Evolutionary conservation across 1,140 invertebrate species (phyloP), one percentile per base, ranked within the genome.

Genomic region (Caerostris extrusa): DNA sequence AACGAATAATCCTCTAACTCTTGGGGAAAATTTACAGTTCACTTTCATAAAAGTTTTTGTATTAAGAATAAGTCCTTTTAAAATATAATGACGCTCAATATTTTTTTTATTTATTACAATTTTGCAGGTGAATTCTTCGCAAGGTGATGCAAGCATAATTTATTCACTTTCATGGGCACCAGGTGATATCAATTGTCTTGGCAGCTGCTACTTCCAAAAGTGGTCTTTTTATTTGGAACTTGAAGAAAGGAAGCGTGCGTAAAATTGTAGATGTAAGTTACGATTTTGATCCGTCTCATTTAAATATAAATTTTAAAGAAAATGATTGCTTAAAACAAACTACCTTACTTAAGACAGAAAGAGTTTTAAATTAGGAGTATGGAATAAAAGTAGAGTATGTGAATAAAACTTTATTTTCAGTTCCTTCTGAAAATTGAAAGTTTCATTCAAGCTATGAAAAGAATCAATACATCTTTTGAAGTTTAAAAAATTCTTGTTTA

Each of bases 151-250:
- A 88, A 96, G 96, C 82, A 95, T 96, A 69, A 96, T 96, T 57
- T 96, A 96, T 94, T 95, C 96, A 7, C 94, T 96, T 67, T 96
- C 96, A 2, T 96, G 96, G 96, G 96, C 96, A 10, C 96, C 96
- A 53, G 95, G 95, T 57, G 96, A 96, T 94, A 95, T 96, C 2
- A 95, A 96, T 94, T 96, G 96, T 94, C 95, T 96, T 57, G 96
- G 96, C 95, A 10, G 96, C 96, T n/a, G 95, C 95, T 55, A 96
- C 96, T 17, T 95, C 96, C 2, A 95, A 95, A 57, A 95, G 95
- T 90, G 96, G 96, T 19, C 95, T 96, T 50, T 96, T 96, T 93
- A 96, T 96, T 55, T 96, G 96, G 96, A 95, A 96, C 93, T 94
- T 96, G 6, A 93, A 93, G 0, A 96, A 95, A 91, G 95, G 95